A percentile compares a stretch with the other conserved stretches of the same genome.
Conservation (phyloP, 2,888 invertebrate species). For the Acanthosoma haemorrhoidale region DNA sequence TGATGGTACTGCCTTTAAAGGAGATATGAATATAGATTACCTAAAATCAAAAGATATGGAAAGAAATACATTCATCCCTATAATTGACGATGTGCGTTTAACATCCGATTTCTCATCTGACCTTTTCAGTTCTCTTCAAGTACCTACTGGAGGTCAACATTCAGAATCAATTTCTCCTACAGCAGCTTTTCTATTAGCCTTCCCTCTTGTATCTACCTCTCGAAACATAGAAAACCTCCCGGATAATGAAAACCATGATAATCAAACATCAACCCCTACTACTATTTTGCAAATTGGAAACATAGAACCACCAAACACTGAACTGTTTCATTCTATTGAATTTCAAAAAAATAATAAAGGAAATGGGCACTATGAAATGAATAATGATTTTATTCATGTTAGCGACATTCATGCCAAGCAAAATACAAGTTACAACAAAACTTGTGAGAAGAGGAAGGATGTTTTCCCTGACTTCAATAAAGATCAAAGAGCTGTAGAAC, state of each 20-base stretch:
- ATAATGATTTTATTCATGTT: constrained; percentile 14
- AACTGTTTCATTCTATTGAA: constrained; percentile 38
- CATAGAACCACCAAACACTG: constrained; percentile 38
- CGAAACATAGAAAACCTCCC: constrained; percentile 53
- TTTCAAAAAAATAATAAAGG: constrained; percentile 29
- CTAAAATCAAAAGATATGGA: constrained; percentile 35
- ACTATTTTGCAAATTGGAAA: constrained; percentile 49
- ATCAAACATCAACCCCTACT: constrained; percentile 47
- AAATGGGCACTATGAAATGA: constrained; percentile 12
- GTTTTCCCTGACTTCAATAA: neutral
- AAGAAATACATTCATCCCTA: constrained; percentile 37
- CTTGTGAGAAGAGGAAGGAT: constrained; percentile 26
- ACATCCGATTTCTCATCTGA: constrained; percentile 55
- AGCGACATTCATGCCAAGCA: constrained; percentile 3
- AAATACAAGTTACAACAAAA: neutral
- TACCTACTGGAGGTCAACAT: constrained; percentile 46
- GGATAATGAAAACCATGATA: constrained; percentile 50
- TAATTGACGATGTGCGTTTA: constrained; percentile 44
- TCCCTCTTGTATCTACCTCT: constrained; percentile 62
- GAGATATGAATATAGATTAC: constrained; percentile 22
- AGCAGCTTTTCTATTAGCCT: constrained; percentile 69
- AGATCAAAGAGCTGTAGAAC: neutral
- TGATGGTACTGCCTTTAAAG: neutral
- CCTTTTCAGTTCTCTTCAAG: constrained; percentile 56
- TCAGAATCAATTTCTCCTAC: constrained; percentile 65